Evolutionary conservation across 2,888 invertebrate genomes (phyloP), one percentile per base, ranked within the genome.

Genomic region (Diarsia brunnea): DNA sequence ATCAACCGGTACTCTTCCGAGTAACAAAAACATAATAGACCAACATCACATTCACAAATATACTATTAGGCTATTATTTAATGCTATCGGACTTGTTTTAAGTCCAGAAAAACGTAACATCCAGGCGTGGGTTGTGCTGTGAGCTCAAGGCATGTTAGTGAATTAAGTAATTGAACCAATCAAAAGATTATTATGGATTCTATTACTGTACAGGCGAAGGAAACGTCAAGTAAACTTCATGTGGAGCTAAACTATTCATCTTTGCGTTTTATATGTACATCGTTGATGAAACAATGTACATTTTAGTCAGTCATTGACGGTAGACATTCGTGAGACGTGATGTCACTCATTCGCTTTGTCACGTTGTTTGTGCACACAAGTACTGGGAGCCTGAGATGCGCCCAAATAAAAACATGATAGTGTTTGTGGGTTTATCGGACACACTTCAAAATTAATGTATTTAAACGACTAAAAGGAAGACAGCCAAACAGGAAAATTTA

Each of bases 341-440:
- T 94, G 95, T 95, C 95, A 95, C 92, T 93, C 89, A 90, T 89
- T 88, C 89, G 89, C 89, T 91, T 91, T 92, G 93, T 94, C 93
- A 92, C 91, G 89, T 91, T 93, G 90, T 93, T 77, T 77, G 78
- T 78, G 92, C 90, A 87, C 67, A 93, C 94, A 94, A 94, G 93
- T 93, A 85, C 81, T 89, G 84, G 82, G 87, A 82, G 79, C 81
- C 93, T 93, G 85, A 76, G 83, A 87, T 93, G 86, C 82, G 82
- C 87, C 91, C 88, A 93, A 94, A 95, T 93, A 95, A 95, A 93
- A 95, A 92, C 91, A 93, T 86, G 92, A 93, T 87, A 92, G 81
- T 94, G 91, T 93, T 93, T 93, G 88, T 89, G 88, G 86, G 90
- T 90, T 91, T 91, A 90, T 91, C 90, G 87, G 82, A 89, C 88